phyloP scores from a whole-genome alignment of 1,140 invertebrate genomes.

The Bombus ignitus region DNA sequence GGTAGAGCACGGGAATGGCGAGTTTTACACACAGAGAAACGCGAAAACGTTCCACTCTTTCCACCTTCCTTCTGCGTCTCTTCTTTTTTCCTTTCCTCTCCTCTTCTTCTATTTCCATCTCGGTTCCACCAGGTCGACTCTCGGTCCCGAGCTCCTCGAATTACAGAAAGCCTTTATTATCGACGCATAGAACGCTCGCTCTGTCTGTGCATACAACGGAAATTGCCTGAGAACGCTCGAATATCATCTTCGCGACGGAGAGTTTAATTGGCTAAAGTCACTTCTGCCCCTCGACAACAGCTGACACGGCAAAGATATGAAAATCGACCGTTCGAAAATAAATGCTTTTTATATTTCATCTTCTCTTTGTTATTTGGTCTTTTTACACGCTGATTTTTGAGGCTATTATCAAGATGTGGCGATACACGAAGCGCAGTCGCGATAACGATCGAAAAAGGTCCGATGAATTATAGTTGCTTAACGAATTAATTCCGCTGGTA shows the following conservation, averaged over 20 bases:
- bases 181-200: slow-evolving; percentile 14
- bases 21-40: slow-evolving; percentile 34
- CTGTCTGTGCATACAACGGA: slow-evolving; percentile 35
- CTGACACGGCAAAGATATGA: slow-evolving; percentile 18
- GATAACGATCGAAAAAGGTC: slow-evolving; percentile 9
- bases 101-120: slow-evolving; percentile 22
- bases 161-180: slow-evolving; percentile 45
- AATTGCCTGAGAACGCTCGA: slow-evolving; percentile 38
- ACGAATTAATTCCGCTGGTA: slow-evolving; percentile 45
- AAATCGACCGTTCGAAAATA: slow-evolving; percentile 11
- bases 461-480: slow-evolving; percentile 46
- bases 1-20: slow-evolving; percentile 12
- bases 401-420: no score
- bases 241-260: slow-evolving; percentile 35
- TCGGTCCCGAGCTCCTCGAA: slow-evolving; percentile 28
- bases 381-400: not conserved
- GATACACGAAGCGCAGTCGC: not conserved
- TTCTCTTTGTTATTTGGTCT: not conserved
- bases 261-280: slow-evolving; percentile 39
- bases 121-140: not conserved
- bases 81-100: not conserved
- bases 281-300: slow-evolving; percentile 21
- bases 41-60: slow-evolving; percentile 20
- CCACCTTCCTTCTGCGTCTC: not conserved
- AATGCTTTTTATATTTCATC: not conserved